A percentile compares a stretch with the other conserved stretches of the same genome.
Evolutionary conservation across 2,888 invertebrate genomes (phyloP).

Genomic region (Euspilapteryx auroguttella): DNA sequence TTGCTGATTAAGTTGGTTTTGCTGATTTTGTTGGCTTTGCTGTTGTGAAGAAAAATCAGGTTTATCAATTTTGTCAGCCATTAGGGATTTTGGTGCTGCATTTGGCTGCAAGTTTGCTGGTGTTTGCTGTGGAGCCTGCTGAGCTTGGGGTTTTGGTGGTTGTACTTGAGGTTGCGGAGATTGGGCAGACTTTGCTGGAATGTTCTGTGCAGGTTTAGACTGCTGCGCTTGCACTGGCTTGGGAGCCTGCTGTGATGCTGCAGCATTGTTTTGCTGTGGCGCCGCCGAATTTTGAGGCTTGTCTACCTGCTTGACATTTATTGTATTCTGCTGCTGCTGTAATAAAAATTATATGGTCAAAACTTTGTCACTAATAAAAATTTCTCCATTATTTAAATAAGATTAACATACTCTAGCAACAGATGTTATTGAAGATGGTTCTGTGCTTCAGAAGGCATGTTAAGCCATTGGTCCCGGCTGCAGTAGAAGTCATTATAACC

Average conservation of each 20-base stretch:
- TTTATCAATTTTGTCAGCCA: constrained; percentile 4
- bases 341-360: background rate
- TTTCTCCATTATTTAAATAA: no score
- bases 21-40: constrained; percentile 10
- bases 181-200: constrained; percentile 9
- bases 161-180: constrained; percentile 12
- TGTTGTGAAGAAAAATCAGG: no score
- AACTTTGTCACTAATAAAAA: background rate
- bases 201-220: constrained; percentile 9
- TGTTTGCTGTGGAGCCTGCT: constrained; percentile 10
- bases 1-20: constrained; percentile 10
- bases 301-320: no score
- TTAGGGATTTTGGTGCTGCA: constrained; percentile 4
- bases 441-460: no score
- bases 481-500: no score
- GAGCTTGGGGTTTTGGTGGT: constrained; percentile 8
- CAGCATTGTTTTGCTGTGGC: constrained; percentile 6
- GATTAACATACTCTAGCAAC: no score
- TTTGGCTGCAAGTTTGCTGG: constrained; percentile 7
- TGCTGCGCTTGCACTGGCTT: constrained; percentile 10
- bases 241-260: constrained; percentile 10
- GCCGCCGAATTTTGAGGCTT: constrained; percentile 5
- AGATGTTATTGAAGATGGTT: no score
- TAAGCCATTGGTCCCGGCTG: no score
- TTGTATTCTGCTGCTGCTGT: background rate